Conservation (phyloP, 2,797 vertebrate genomes). For the Myioborus melanocephalus region DNA sequence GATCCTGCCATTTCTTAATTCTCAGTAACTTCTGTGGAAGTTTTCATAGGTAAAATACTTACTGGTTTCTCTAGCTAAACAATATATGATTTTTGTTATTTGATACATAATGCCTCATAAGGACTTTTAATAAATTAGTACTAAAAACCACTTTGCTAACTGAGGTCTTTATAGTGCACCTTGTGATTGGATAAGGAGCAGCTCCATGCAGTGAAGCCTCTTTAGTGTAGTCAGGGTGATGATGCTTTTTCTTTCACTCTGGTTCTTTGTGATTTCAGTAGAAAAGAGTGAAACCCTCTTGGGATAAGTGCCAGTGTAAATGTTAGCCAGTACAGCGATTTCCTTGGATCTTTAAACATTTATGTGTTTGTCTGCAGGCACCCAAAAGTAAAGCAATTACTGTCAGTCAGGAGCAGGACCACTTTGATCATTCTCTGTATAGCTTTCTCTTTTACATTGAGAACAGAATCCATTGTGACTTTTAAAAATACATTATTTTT, state of each 20-base stretch:
- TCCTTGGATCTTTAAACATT: not conserved
- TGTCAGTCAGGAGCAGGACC: not conserved
- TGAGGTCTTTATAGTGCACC: not conserved
- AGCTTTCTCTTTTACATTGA: not conserved
- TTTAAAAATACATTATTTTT: not conserved
- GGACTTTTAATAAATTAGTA: not conserved
- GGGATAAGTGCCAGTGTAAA: not conserved
- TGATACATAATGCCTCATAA: not conserved
- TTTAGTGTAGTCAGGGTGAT: not conserved
- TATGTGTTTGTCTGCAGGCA: not conserved
- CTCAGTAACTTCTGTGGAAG: not conserved
- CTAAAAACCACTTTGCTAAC: not conserved
- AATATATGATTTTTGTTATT: not conserved
- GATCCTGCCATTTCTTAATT: not conserved
- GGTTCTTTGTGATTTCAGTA: not conserved
- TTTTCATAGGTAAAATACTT: not conserved
- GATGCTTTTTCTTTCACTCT: not conserved
- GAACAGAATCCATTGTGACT: not conserved
- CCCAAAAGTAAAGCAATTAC: slow-evolving; percentile 22
- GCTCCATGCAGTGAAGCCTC: not conserved
- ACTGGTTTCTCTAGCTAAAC: not conserved
- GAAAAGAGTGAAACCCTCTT: not conserved
- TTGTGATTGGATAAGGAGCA: not conserved
- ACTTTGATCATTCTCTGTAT: not conserved
- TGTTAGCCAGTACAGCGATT: not conserved